Evolutionary conservation across 2,797 vertebrate genomes (phyloP).

Genomic region (Perodicticus potto): DNA sequence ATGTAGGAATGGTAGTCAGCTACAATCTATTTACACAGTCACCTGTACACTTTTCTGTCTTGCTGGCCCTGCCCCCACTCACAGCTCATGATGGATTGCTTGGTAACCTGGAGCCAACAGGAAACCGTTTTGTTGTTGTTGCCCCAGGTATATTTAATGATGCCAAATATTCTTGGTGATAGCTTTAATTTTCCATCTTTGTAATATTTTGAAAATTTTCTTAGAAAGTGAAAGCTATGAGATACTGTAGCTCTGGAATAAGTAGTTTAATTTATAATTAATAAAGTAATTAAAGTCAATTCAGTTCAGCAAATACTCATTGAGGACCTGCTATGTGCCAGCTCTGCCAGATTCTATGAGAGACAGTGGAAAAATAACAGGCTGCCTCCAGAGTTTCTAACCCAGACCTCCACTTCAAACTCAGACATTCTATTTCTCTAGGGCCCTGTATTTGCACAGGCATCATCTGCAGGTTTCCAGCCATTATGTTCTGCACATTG

Average conservation of each 20-base stretch:
- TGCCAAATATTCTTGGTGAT: background rate
- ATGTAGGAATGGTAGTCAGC: background rate
- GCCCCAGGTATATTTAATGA: background rate
- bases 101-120: background rate
- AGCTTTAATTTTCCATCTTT: background rate
- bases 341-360: background rate
- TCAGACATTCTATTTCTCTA: background rate
- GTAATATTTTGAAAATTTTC: background rate
- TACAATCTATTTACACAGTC: slow-evolving; percentile 51
- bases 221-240: background rate
- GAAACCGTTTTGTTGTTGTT: slow-evolving; percentile 9
- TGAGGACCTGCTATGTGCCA: background rate
- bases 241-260: background rate
- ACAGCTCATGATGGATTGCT: background rate
- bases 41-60: slow-evolving; percentile 29
- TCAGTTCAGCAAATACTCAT: background rate
- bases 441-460: too few relatives aligned
- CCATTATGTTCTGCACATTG: background rate
- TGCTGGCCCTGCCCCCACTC: background rate
- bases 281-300: background rate
- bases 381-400: background rate
- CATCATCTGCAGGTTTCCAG: background rate
- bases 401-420: background rate
- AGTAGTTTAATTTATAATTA: slow-evolving; percentile 17
- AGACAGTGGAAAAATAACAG: background rate